Base-by-base conservation (phyloP, 1,140 invertebrate species). In the Diabrotica virgifera region DNA sequence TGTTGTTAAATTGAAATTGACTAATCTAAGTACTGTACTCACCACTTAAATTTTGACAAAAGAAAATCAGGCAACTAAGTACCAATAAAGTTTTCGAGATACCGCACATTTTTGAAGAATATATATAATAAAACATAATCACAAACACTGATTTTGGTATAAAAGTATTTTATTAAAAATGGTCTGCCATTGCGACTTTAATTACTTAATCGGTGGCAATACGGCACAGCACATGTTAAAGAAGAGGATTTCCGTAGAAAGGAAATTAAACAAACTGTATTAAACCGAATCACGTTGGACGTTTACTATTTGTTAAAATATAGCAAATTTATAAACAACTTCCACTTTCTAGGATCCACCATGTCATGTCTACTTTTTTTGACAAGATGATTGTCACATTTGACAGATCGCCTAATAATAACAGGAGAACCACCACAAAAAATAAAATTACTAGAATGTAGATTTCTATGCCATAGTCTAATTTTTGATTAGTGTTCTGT, bases 161-260 rank as follows among this genome's bases (percentile, higher is more conserved):
- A 46, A 46, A 46, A 46, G 40, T 57, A 57, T 57, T 36, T 57
- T 57, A 57, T 57, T 57, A 36, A 57, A 57, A 57, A 57, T 12
- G 36, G 55, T 37, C 36, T 57, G 55, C 55, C 55, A 57, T 57
- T 12, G 37, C 5, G 40, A 46, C 40, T 46, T 46, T 46, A 46
- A 46, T 46, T 46, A 46, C 40, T 46, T 46, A 46, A 46, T 46
- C n/a, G 40, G 8, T 46, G 40, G 6, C 40, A 46, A 10, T 46
- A 46, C n/a, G 4, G 24, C 24, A 24, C 24, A 24, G 24, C 24
- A 24, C 24, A 24, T 24, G 1, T 24, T 24, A 24, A 24, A 24
- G 24, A 24, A 24, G 1, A 24, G 24, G 24, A 24, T 24, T 24
- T 24, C 24, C 24, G 1, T 24, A 24, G 1, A 24, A 24, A 24